These are phyloP conservation scores for Bombyx huttoni DNA, from an alignment of 2,888 invertebrate genomes.

Conservation along the genomic window DNA sequence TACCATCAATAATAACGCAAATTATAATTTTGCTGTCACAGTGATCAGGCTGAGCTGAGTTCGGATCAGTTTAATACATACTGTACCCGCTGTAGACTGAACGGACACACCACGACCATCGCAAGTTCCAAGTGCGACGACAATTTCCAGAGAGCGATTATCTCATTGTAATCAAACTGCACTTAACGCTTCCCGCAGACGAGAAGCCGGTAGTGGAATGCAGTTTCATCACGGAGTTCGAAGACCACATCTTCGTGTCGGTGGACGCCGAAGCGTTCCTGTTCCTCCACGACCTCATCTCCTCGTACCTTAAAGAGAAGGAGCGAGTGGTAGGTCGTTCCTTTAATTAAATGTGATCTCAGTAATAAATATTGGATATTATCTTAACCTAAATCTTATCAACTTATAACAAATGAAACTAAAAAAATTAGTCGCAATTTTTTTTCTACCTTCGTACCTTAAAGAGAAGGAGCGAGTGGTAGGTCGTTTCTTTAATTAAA, in stretches of 20 bases:
- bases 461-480: conserved; percentile 92
- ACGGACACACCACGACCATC: too few species aligned
- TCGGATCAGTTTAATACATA: too few species aligned
- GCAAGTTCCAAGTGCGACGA: too few species aligned
- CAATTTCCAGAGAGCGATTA: background rate
- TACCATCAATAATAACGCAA: too few species aligned
- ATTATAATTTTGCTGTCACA: too few species aligned
- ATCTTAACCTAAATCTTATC: background rate
- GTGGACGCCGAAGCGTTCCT: conserved; percentile 98
- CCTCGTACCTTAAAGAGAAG: conserved; percentile 95
- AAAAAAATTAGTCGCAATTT: too few species aligned
- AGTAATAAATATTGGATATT: background rate
- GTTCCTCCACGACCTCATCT: conserved; percentile 96
- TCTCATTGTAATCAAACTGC: background rate
- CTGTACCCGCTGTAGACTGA: too few species aligned
- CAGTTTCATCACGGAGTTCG: conserved; percentile 98
- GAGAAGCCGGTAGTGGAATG: conserved; percentile 93
- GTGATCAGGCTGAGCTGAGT: too few species aligned
- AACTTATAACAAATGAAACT: too few species aligned
- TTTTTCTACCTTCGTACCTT: conserved; percentile 80
- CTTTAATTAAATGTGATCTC: background rate
- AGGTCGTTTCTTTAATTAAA: conserved; percentile 16
- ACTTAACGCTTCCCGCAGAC: conserved; percentile 47
- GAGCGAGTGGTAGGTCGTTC: conserved; percentile 78
- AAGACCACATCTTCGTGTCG: conserved; percentile 97